Base-by-base conservation (phyloP, 2,797 vertebrate species). In the Aldrovandia affinis region DNA sequence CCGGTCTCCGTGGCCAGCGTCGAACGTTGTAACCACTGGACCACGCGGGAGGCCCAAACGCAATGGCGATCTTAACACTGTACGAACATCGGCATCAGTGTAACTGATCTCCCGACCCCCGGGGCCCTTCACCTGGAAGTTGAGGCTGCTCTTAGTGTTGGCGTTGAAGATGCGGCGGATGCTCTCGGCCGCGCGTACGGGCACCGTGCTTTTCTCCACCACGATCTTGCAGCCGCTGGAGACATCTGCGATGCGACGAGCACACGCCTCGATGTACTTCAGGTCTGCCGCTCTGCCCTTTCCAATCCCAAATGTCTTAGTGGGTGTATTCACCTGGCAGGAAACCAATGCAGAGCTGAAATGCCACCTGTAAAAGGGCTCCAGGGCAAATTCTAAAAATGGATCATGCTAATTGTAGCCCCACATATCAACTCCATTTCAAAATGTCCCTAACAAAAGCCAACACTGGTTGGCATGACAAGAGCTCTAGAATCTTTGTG, bases 201-300 rank as follows among this genome's bases (percentile, higher is more conserved):
- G 87, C 80, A 87, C 88, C 0, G 82, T 86, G 86, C 85, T 90
- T 54, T 89, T 89, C 81, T 86, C 85, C 65, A 88, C 89, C 82
- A 90, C 89, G 6, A 90, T 89, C 83, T 90, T 90, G 80, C 84
- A 88, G 18, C 89, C 89, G 0, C 78, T 86, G 63, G 89, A 87
- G 36, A 90, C 84, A 6, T 86, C 84, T 25, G 88, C 86, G 0
- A 90, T 90, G 52, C 87, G 86, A 0, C 88, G 86, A 0, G 89
- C 89, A 28, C 89, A 90, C 0, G 88, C 82, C 84, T 90, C 89
- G 1, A 90, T 89, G 77, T 89, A 89, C 81, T 90, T 90, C 79
- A 90, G 33, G 57, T 88, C 89, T 15, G 84, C 86, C 0, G 86
- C 82, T 0, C 80, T 73, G 0, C 87, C 86, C 68, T 88, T 87